phyloP scores from a whole-genome alignment of 2,888 invertebrate species.

The Chloromyia formosa region DNA sequence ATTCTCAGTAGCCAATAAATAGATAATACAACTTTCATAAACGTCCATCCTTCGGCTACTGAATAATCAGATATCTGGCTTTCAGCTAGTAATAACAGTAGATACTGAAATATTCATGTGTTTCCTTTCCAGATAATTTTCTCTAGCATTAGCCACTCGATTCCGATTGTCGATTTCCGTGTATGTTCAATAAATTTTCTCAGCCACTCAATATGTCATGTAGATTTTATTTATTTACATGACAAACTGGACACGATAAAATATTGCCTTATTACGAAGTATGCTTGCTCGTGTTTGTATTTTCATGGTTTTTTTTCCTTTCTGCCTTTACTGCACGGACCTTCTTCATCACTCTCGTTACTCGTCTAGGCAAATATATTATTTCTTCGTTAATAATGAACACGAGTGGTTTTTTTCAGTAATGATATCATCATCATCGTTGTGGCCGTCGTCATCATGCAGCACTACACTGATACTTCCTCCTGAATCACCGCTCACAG shows the following conservation, averaged over 20 bases:
- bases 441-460: neutral
- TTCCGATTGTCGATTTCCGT: neutral
- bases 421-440: conserved; percentile 40
- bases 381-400: conserved; percentile 32
- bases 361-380: conserved; percentile 9
- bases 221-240: conserved; percentile 39
- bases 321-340: neutral
- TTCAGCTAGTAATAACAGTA: too few species aligned
- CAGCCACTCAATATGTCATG: conserved; percentile 34
- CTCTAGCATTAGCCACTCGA: too few species aligned
- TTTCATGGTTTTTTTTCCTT: neutral
- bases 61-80: too few species aligned
- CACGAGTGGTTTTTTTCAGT: conserved; percentile 16
- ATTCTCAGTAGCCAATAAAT: too few species aligned
- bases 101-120: too few species aligned
- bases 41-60: too few species aligned
- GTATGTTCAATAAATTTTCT: neutral
- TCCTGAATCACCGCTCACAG: neutral
- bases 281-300: neutral
- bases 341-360: neutral
- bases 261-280: conserved; percentile 24
- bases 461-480: neutral
- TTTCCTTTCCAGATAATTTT: too few species aligned
- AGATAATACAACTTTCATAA: too few species aligned
- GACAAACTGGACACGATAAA: conserved; percentile 33